Percentiles rank a stretch among this genome's conserved stretches.
Conservation (phyloP, 2,888 invertebrate species). For the Alloscopus bannaensis region DNA sequence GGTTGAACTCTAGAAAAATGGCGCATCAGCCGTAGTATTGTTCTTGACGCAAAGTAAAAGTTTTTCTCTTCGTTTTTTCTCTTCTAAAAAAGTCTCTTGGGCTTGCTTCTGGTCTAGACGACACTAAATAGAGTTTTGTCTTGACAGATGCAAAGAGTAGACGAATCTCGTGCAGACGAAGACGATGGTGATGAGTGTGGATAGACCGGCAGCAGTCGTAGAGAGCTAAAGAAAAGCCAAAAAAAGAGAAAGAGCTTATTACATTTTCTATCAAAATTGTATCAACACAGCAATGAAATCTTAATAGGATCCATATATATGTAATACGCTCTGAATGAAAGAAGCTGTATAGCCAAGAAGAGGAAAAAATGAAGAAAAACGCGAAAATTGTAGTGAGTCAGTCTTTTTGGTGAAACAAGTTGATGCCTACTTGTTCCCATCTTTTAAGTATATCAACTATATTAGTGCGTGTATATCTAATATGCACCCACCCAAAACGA, state of each 20-base stretch:
- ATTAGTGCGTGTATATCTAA: too few relatives aligned
- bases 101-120: constrained; percentile 20
- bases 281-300: constrained; percentile 8
- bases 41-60: constrained; percentile 57
- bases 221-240: too few relatives aligned
- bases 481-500: too few relatives aligned
- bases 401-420: neutral
- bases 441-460: too few relatives aligned
- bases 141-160: constrained; percentile 18
- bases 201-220: too few relatives aligned
- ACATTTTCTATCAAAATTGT: constrained; percentile 44
- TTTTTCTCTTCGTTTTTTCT: constrained; percentile 29
- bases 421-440: too few relatives aligned
- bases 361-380: neutral
- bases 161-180: neutral
- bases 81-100: constrained; percentile 19
- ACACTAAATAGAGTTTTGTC: constrained; percentile 10
- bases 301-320: constrained; percentile 24
- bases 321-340: too few relatives aligned
- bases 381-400: too few relatives aligned
- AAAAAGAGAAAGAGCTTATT: constrained; percentile 48
- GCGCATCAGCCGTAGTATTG: constrained; percentile 28
- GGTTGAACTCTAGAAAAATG: constrained; percentile 41
- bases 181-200: too few relatives aligned
- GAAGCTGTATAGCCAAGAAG: too few relatives aligned